phyloP scores from a whole-genome alignment of 2,888 invertebrate genomes.

The Drosophila flavopinicola region DNA sequence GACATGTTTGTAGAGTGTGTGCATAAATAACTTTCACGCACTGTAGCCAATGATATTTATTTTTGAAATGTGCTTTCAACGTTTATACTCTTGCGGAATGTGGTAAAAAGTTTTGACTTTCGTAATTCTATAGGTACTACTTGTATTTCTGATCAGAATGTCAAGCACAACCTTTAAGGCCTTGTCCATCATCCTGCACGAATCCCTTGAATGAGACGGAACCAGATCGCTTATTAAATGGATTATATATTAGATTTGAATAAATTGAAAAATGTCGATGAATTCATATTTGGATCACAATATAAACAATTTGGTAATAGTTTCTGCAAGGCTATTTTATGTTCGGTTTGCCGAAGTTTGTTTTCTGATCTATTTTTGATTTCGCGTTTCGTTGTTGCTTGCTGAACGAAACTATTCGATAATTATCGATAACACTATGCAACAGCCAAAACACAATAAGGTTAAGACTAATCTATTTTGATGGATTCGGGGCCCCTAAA shows the following conservation, averaged over 20 bases:
- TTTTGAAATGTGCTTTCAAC: background rate
- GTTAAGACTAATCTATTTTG: too few species aligned
- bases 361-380: background rate
- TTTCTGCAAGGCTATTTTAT: conserved; percentile 19
- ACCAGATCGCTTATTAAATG: too few species aligned
- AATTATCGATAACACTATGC: too few species aligned
- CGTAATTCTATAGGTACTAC: too few species aligned
- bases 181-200: too few species aligned
- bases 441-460: too few species aligned
- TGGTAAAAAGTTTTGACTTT: background rate
- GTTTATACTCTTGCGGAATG: conserved; percentile 8
- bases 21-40: conserved; percentile 2
- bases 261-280: background rate
- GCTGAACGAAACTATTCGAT: conserved; percentile 15
- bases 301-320: background rate
- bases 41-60: conserved; percentile 5
- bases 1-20: too few species aligned
- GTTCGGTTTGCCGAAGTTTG: conserved; percentile 8
- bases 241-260: too few species aligned
- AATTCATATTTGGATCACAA: conserved; percentile 1
- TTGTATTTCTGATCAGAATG: too few species aligned
- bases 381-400: conserved; percentile 10
- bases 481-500: too few species aligned
- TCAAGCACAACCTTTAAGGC: too few species aligned
- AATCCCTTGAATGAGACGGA: too few species aligned